Base-by-base conservation (phyloP, 2,888 invertebrate genomes). In the Tiphia femorata region DNA sequence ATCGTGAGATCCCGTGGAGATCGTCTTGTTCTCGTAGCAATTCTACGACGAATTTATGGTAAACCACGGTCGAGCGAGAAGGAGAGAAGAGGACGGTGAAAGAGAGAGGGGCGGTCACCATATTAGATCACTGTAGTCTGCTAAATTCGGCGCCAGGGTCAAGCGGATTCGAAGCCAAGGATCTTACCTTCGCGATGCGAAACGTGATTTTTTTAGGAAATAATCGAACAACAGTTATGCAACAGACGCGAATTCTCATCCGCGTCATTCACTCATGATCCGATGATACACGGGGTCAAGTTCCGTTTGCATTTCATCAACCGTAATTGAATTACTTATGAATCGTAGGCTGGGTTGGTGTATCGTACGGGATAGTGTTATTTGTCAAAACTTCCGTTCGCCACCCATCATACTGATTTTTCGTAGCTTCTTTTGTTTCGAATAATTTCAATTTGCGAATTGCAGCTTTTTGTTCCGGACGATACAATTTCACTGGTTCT, bases 91-190 rank as follows among this genome's bases (percentile, higher is more conserved):
- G n/a, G 6, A 27, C 10, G 19, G 21, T 40, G 41, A 29, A 30
- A 33, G 23, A 33, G 48, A 62, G 62, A 67, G 62, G 72, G 66
- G 68, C 72, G 76, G 70, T 70, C 77, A 74, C 78, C 78, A 79
- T 80, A 64, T 77, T 75, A 72, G 73, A 71, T 44, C 41, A 54
- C 58, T 75, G 78, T 79, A 78, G 81, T 82, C 81, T 80, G 80
- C 83, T 83, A 83, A 82, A 82, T 83, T 79, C 64, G 64, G 80
- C 79, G 80, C 80, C 82, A 83, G 78, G 82, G 82, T 82, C 82
- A 73, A 65, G 44, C 49, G 16, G 57, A 63, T 78, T 78, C 69
- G 70, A 77, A 78, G 75, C 77, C 74, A 80, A 80, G 76, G 72
- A 71, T 76, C 65, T 64, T n/a, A n/a, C n/a, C n/a, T n/a, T n/a